Evolutionary conservation across 2,113 vertebrate genomes (phyloP), one percentile per base, ranked within the genome.

Genomic region (Lepisosteus oculatus): DNA sequence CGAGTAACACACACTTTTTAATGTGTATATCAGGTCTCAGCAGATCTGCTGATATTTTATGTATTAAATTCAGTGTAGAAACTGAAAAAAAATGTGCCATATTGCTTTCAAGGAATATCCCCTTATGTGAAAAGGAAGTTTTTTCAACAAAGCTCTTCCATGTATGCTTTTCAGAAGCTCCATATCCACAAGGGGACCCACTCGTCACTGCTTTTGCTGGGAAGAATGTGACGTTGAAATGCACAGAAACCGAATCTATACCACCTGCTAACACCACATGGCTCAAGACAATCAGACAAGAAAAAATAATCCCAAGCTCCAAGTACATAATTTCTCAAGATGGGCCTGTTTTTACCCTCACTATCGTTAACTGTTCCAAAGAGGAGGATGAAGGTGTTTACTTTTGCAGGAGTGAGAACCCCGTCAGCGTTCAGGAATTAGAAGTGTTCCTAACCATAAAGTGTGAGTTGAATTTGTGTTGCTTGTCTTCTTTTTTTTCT

Each of bases 351-450:
- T 83, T 92, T 59, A 86, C 13, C 3, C 94, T 99, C 72, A 94
- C 93, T 62, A 96, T 98, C 73, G 55, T 0, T 68, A 96, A 95
- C 82, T 80, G 95, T 80, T 94, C 89, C 78, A 86, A 86, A 73
- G 84, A 74, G 6, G 84, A 74, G 6, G 95, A 98, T 0, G 83
- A 91, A 0, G 95, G 94, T 44, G 75, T 86, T 68, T 98, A 94
- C 0, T 70, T 93, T 83, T 99, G 97, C 90, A 92, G 86, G 80
- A 95, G 94, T 0, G 92, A 96, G 86, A 98, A 98, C 82, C 88
- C 82, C 0, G 72, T 96, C 5, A 87, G 83, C 4, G 74, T 86
- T 59, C 76, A 66, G 43, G 92, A 92, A 65, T 78, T 94, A 61
- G 93, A 96, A 0, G 68, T 97, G 76, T 92, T 86, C 82, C 90